These are phyloP conservation scores for Nyctibius grandis DNA, from an alignment of 2,797 vertebrate genomes.

Conservation along the genomic window DNA sequence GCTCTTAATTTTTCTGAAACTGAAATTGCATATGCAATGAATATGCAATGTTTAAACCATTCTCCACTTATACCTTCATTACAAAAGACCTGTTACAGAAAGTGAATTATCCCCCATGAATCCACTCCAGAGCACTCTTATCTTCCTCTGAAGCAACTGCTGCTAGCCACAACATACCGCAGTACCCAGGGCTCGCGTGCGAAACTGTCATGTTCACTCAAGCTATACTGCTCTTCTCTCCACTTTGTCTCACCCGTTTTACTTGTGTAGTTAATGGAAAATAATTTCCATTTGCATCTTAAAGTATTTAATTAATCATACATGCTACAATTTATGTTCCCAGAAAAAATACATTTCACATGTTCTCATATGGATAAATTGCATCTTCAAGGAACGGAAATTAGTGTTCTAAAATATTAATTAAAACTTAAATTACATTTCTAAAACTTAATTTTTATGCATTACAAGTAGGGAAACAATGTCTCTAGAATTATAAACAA, in stretches of 20 bases:
- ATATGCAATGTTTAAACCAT: neutral
- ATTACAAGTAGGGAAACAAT: constrained; percentile 35
- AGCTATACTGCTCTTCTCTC: neutral
- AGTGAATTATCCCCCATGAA: neutral
- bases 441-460: constrained; percentile 29
- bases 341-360: neutral
- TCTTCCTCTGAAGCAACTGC: neutral
- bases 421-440: constrained; percentile 48
- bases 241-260: neutral
- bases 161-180: neutral
- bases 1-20: neutral
- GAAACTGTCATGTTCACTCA: neutral
- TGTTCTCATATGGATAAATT: constrained; percentile 16
- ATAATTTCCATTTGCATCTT: constrained; percentile 24
- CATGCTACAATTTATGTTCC: neutral
- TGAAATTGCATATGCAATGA: too few relatives aligned
- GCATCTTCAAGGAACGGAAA: constrained; percentile 20
- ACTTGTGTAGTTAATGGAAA: neutral
- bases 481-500: constrained; percentile 15
- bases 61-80: neutral
- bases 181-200: neutral
- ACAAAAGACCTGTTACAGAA: neutral
- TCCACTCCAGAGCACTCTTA: neutral
- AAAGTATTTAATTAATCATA: constrained; percentile 46
- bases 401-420: constrained; percentile 40